Evolutionary conservation across 1,140 invertebrate genomes (phyloP), one percentile per base, ranked within the genome.

Genomic region (Drosophila varians): DNA sequence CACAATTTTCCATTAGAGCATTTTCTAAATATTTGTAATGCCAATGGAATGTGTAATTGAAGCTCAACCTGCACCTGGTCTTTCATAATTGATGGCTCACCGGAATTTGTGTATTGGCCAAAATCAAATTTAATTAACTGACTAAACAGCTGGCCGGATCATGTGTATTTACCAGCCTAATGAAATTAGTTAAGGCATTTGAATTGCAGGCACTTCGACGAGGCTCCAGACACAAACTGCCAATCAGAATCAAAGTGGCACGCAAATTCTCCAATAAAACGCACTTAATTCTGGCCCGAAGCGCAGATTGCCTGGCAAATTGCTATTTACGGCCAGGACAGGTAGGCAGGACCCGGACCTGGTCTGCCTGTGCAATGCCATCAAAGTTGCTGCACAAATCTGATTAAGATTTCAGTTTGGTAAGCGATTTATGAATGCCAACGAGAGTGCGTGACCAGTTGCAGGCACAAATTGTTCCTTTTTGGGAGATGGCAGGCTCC

Each of bases 401-500:
- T 78, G 79, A 84, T 83, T 75, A 83, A 83, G 69, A 68, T 74
- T 77, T 82, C 70, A 75, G 57, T 71, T 76, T 53, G 54, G 49
- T 74, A 82, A 83, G 62, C 78, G 79, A 82, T 84, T 83, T 83
- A 79, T 84, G 79, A 66, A 72, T 74, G 65, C 51, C 58, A 72
- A 71, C 43, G 58, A 56, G 51, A 53, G 69, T 79, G 45, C 78
- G 31, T 48, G 58, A 64, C 47, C 56, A 76, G 49, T 21, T 26
- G 11, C 47, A 19, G 26, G 12, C 23, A 18, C 12, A n/a, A 36
- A 21, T 26, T 4, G n/a, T 28, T 21, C 38, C 21, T 12, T 52
- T 28, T 64, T 65, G 43, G 43, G 16, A 38, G 42, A 12, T 16
- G 16, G n/a, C n/a, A 4, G 19, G 9, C 46, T 21, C 31, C 9